Conservation (phyloP, 2,888 invertebrate genomes). For the Meta bourneti region DNA sequence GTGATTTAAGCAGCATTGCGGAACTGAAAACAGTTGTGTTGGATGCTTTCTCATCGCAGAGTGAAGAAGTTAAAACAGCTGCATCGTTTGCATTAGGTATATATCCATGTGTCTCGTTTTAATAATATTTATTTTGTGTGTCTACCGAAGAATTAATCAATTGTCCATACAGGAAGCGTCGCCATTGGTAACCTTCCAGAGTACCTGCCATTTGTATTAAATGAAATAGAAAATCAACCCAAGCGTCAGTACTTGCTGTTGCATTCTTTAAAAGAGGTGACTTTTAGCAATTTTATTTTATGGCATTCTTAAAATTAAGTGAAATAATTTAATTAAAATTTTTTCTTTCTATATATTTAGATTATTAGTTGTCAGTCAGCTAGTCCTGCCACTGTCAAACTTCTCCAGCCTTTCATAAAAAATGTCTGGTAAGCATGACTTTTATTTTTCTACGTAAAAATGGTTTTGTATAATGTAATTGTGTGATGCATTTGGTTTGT, state of each 20-base stretch:
- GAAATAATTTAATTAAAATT: neutral
- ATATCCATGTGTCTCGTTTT: neutral
- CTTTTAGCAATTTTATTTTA: constrained; percentile 38
- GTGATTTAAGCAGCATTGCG: constrained; percentile 89
- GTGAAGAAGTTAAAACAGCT: constrained; percentile 98
- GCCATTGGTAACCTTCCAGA: constrained; percentile 96
- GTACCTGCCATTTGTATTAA: constrained; percentile 95
- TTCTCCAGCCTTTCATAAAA: constrained; percentile 84
- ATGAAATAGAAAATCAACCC: constrained; percentile 95
- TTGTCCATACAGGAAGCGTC: constrained; percentile 86
- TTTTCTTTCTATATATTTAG: constrained; percentile 81
- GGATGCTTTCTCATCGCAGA: constrained; percentile 92
- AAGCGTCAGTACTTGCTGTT: constrained; percentile 96
- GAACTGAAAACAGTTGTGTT: constrained; percentile 84
- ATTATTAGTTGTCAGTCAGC: constrained; percentile 91
- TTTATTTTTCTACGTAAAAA: too few relatives aligned
- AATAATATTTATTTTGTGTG: neutral
- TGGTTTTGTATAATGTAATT: too few relatives aligned
- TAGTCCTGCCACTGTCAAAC: constrained; percentile 87
- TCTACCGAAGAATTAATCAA: neutral
- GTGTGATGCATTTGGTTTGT: too few relatives aligned
- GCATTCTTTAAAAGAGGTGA: constrained; percentile 97
- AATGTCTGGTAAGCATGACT: constrained; percentile 86
- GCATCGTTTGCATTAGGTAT: constrained; percentile 95
- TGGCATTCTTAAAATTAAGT: neutral